Evolutionary conservation across 2,888 invertebrate genomes (phyloP).

Genomic region (Leucozona laternaria): DNA sequence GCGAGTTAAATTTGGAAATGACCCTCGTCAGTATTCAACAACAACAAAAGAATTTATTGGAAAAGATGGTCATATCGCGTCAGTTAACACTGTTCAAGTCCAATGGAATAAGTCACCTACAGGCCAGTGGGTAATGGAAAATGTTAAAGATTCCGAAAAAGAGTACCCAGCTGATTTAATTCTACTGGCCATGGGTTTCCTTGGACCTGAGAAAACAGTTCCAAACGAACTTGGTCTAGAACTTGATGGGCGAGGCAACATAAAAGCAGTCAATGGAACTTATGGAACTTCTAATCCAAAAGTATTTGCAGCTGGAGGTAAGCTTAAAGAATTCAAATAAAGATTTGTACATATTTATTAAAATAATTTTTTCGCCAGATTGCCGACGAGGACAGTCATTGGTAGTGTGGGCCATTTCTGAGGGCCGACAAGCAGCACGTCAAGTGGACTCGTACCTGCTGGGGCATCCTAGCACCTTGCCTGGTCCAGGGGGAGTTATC

Average conservation of each 20-base stretch:
- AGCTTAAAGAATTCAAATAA: conserved; percentile 76
- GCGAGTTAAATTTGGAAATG: conserved; percentile 93
- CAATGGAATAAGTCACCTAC: conserved; percentile 96
- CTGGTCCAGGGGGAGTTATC: conserved; percentile 96
- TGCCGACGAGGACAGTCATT: conserved; percentile 99
- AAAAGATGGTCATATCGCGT: conserved; percentile 94
- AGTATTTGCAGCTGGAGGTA: conserved; percentile 98
- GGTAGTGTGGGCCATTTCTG: conserved; percentile 99
- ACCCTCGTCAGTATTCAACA: conserved; percentile 96
- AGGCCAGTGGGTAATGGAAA: conserved; percentile 97
- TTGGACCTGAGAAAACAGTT: conserved; percentile 96
- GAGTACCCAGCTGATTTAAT: conserved; percentile 95
- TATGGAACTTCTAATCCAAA: conserved; percentile 92
- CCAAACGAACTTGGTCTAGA: conserved; percentile 92
- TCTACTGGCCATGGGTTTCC: conserved; percentile 98
- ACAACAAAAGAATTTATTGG: conserved; percentile 97
- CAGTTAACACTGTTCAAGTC: conserved; percentile 95
- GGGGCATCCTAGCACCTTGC: conserved; percentile 90
- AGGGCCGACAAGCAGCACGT: conserved; percentile 98
- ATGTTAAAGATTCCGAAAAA: conserved; percentile 91
- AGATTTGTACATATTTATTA: neutral
- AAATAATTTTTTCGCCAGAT: conserved; percentile 86
- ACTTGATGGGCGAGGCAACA: conserved; percentile 96
- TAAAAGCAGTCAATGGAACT: conserved; percentile 90
- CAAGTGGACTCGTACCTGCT: conserved; percentile 94